phyloP scores from a whole-genome alignment of 2,113 vertebrate species.

The Ailurus styani region DNA sequence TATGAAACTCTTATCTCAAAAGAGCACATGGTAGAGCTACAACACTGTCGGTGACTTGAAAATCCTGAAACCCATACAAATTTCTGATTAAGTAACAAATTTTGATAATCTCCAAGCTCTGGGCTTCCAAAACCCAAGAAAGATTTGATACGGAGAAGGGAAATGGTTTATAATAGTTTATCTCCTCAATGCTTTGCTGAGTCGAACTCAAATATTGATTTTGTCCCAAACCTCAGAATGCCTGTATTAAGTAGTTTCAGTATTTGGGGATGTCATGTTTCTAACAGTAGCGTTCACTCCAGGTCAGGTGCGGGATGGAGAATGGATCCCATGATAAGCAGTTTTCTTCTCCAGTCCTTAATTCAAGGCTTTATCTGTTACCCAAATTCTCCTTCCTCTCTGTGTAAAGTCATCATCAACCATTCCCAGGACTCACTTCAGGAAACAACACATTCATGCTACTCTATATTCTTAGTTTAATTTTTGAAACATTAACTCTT shows the following conservation, averaged over 20 bases:
- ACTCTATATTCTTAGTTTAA: not conserved
- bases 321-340: rapidly evolving
- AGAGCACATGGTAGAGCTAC: not conserved
- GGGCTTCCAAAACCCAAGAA: not conserved
- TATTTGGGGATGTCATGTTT: not conserved
- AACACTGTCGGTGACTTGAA: not conserved
- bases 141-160: not conserved
- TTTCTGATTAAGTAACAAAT: not conserved
- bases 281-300: not conserved
- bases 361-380: not conserved
- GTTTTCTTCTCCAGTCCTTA: not conserved
- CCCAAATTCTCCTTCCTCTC: not conserved
- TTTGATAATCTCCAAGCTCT: not conserved
- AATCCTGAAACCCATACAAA: not conserved
- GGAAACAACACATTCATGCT: not conserved
- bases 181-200: not conserved
- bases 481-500: not conserved
- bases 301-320: not conserved
- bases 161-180: not conserved
- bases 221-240: not conserved
- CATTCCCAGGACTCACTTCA: not conserved
- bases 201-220: not conserved
- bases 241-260: not conserved
- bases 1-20: not conserved
- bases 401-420: not conserved